Evolutionary conservation across 1,140 invertebrate species (phyloP).

Genomic region (Tyrophagus putrescentiae): DNA sequence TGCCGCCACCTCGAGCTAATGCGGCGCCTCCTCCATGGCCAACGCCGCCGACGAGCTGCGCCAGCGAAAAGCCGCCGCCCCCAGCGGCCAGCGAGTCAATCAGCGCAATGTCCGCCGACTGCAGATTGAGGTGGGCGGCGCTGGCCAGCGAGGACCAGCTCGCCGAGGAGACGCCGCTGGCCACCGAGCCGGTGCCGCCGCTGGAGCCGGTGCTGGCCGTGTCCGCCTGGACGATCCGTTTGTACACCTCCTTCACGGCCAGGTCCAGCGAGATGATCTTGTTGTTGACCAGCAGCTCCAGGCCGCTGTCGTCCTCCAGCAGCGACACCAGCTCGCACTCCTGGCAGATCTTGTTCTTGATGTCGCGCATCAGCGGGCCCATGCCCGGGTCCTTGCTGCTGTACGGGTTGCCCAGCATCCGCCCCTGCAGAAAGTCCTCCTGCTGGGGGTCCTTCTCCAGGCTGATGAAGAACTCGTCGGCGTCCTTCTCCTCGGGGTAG

Average conservation of each 20-base stretch:
- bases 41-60: slow-evolving; percentile 42
- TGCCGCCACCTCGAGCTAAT: neutral
- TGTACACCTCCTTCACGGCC: slow-evolving; percentile 71
- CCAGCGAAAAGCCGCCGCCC: neutral
- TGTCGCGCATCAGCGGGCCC: slow-evolving; percentile 90
- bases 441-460: slow-evolving; percentile 96
- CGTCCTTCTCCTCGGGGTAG: slow-evolving; percentile 90
- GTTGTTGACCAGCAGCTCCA: slow-evolving; percentile 96
- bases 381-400: slow-evolving; percentile 79
- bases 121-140: neutral
- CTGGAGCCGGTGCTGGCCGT: too few relatives aligned
- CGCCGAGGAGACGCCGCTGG: neutral
- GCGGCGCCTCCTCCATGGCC: neutral
- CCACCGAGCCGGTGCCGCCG: neutral
- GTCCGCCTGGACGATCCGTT: slow-evolving; percentile 41
- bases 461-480: slow-evolving; percentile 87
- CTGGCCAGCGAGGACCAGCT: slow-evolving; percentile 44
- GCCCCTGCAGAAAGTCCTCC: slow-evolving; percentile 90
- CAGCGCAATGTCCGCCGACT: slow-evolving; percentile 3
- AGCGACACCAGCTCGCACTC: slow-evolving; percentile 93
- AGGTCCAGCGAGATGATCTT: slow-evolving; percentile 95
- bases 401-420: slow-evolving; percentile 96
- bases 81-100: slow-evolving; percentile 44
- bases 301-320: slow-evolving; percentile 92
- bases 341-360: slow-evolving; percentile 95